phyloP scores from a whole-genome alignment of 2,888 invertebrate genomes.

The Rhorus exstirpatorius region DNA sequence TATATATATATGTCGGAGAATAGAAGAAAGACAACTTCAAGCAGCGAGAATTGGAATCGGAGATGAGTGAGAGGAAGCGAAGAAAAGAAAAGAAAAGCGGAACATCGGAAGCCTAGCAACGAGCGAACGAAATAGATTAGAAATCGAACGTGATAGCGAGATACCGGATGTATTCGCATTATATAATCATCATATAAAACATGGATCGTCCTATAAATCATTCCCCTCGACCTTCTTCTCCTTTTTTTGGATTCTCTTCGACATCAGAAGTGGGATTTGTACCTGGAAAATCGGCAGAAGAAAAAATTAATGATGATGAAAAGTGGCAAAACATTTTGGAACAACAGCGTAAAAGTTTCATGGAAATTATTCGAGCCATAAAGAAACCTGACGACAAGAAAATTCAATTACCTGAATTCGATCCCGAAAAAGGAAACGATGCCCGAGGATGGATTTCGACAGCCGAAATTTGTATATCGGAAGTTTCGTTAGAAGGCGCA shows the following conservation, averaged over 20 bases:
- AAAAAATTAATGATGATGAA: not conserved
- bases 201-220: too few species aligned
- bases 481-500: too few species aligned
- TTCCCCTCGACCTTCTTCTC: not conserved
- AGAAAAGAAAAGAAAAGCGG: too few species aligned
- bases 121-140: too few species aligned
- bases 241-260: not conserved
- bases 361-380: not conserved
- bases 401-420: constrained; percentile 4
- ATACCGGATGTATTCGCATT: too few species aligned
- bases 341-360: not conserved
- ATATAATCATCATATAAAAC: too few species aligned
- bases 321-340: not conserved
- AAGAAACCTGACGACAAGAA: not conserved
- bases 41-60: too few species aligned
- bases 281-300: not conserved
- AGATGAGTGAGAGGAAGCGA: too few species aligned
- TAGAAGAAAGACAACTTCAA: too few species aligned
- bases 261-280: constrained; percentile 15
- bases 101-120: too few species aligned
- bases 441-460: not conserved
- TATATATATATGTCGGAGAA: too few species aligned
- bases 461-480: not conserved
- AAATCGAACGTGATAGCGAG: too few species aligned
- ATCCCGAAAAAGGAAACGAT: not conserved